Conservation (phyloP, 1,140 invertebrate species). For the Tribolium madens region DNA sequence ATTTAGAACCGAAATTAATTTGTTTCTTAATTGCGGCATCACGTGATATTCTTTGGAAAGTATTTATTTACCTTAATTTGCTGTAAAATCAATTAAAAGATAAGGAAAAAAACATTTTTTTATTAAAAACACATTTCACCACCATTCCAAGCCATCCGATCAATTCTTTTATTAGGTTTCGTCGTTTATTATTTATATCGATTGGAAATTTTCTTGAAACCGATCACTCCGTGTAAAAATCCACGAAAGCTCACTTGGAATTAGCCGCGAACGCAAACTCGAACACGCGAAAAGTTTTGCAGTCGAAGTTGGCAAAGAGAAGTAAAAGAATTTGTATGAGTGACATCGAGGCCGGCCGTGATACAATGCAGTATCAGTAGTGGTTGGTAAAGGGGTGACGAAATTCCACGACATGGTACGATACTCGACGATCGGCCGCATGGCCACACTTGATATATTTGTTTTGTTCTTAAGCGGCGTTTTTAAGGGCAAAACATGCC, state of each 20-base stretch:
- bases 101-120: background rate
- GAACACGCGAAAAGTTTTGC: constrained; percentile 40
- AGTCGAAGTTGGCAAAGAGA: constrained; percentile 36
- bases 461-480: constrained; percentile 35
- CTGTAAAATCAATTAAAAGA: constrained; percentile 37
- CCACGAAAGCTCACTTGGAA: constrained; percentile 4
- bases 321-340: constrained; percentile 46
- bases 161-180: constrained; percentile 44
- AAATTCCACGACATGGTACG: constrained; percentile 34
- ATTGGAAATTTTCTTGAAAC: constrained; percentile 1
- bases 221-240: constrained; percentile 10
- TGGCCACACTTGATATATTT: constrained; percentile 46
- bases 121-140: constrained; percentile 7
- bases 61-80: constrained; percentile 20
- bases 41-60: background rate
- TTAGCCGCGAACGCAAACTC: constrained; percentile 21
- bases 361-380: constrained; percentile 51
- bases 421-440: constrained; percentile 41
- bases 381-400: constrained; percentile 46
- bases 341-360: constrained; percentile 42
- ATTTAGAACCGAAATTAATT: background rate
- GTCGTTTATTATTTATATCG: constrained; percentile 35
- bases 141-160: constrained; percentile 38
- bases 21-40: background rate
- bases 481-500: background rate